phyloP scores from a whole-genome alignment of 2,113 vertebrate genomes.

The Rhabdomys dilectus region DNA sequence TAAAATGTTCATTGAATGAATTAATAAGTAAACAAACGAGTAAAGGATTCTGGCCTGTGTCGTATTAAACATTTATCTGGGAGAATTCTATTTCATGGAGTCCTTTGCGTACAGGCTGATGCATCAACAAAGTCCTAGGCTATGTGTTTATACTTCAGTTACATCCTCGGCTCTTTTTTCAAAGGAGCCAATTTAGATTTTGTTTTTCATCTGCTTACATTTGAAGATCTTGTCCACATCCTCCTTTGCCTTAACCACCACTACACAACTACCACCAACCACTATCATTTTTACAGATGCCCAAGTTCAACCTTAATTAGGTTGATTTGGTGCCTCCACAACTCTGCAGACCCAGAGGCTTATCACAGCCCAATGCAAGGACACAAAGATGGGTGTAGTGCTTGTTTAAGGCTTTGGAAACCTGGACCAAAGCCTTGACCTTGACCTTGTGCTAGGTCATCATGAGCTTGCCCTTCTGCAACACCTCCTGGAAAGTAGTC shows the following conservation, averaged over 20 bases:
- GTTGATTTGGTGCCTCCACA: background rate
- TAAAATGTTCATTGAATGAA: conserved; percentile 63
- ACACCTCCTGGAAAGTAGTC: background rate
- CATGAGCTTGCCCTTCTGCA: background rate
- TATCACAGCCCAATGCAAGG: too few relatives aligned
- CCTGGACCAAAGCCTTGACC: too few relatives aligned
- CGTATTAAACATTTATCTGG: conserved; percentile 67
- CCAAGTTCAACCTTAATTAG: background rate
- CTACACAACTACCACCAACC: background rate
- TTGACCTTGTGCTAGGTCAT: too few relatives aligned
- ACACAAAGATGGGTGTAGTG: too few relatives aligned
- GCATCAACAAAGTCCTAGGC: conserved; percentile 1
- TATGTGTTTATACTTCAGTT: background rate
- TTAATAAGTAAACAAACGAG: conserved; percentile 67
- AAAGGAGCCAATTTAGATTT: background rate
- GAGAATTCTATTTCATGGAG: conserved; percentile 5
- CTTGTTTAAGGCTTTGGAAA: background rate
- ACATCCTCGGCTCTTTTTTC: background rate
- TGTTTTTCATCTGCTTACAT: background rate
- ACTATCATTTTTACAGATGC: background rate
- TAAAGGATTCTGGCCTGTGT: conserved; percentile 3
- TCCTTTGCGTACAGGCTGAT: conserved; percentile 19
- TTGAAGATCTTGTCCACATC: background rate
- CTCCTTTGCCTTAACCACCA: background rate
- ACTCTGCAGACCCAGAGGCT: background rate